Base-by-base conservation (phyloP, 2,113 vertebrate genomes). In the Malurus elegans region DNA sequence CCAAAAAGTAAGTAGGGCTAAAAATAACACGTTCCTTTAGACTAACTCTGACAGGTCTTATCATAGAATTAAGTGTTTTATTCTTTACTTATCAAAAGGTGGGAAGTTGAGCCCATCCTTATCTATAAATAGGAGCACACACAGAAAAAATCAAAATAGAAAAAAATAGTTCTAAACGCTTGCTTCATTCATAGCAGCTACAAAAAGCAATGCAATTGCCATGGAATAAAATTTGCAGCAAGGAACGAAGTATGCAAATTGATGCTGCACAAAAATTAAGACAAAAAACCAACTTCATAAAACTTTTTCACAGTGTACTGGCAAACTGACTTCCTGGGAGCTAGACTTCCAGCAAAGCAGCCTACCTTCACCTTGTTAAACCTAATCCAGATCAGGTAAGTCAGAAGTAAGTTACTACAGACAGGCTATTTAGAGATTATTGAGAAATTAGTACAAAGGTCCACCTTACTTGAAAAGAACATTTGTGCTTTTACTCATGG, bases 1-100 rank as follows among this genome's bases (percentile, higher is more conserved):
- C 54, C 51, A 92, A 94, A 95, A 93, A 69, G 44, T 61, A 92
- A 92, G 75, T 45, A 69, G 40, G 44, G 79, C 79, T 88, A 73
- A 94, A 95, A 95, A 90, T 47, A 95, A 38, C 32, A n/a, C 14
- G 25, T 79, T 95, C 32, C 34, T n/a, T 78, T 76, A 60, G 21
- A 91, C 40, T 66, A 67, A 78, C 16, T 82, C 58, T 67, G 62
- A 76, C 66, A 88, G 56, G 24, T 60, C 72, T 65, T 36, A 72
- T 10, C 34, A 61, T 5, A 84, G 73, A 93, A 88, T 95, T 79
- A 90, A 70, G 58, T 61, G 14, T 3, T 75, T 79, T 53, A 91
- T 73, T 64, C 88, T 76, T 79, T 91, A 48, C 25, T 79, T 70
- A 73, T 78, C 67, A 70, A 57, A 93, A 62, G n/a, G 25, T 62